phyloP scores from a whole-genome alignment of 2,113 vertebrate genomes.

The Vombatus ursinus region DNA sequence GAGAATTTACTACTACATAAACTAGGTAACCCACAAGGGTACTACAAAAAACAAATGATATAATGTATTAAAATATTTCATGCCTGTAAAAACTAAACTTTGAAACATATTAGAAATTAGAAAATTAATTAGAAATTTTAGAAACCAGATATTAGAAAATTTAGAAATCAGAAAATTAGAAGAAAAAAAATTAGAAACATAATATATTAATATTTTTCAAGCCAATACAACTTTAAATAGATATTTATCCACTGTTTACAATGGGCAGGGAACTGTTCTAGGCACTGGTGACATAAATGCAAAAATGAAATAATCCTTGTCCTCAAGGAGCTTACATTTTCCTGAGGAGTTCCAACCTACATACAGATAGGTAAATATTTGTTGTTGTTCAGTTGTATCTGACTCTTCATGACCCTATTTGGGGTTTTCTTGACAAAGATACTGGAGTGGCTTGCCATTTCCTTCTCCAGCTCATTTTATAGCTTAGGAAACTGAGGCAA shows the following conservation, averaged over 20 bases:
- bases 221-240: background rate
- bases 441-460: too few relatives aligned
- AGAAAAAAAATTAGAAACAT: background rate
- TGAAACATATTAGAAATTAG: background rate
- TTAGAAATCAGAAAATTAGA: too few relatives aligned
- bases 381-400: background rate
- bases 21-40: background rate
- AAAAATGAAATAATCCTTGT: background rate
- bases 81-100: background rate
- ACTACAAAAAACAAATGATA: background rate
- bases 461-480: background rate
- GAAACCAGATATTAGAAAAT: background rate
- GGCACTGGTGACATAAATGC: background rate
- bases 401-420: background rate
- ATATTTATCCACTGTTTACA: background rate
- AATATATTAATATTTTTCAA: background rate
- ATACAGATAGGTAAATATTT: background rate
- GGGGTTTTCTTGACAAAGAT: background rate
- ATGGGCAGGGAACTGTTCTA: background rate
- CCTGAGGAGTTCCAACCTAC: background rate
- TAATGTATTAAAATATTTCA: background rate
- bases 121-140: background rate
- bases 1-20: background rate
- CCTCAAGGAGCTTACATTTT: background rate
- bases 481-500: background rate